A percentile compares a stretch with the other conserved stretches of the same genome.
Conservation (phyloP, 2,888 invertebrate species). For the Pandemis corylana region DNA sequence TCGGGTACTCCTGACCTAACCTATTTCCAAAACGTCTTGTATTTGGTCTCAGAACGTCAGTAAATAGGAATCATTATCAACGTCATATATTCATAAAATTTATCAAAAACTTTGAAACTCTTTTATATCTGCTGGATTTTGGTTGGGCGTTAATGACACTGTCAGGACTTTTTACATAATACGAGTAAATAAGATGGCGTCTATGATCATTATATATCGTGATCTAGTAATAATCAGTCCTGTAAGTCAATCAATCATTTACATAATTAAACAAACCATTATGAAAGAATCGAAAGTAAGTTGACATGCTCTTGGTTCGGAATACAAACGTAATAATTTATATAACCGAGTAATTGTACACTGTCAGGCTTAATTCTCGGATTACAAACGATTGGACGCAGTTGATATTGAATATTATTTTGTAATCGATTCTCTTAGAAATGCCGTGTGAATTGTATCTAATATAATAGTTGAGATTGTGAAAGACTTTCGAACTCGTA, state of each 20-base stretch:
- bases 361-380: constrained; percentile 16
- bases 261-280: constrained; percentile 52
- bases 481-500: constrained; percentile 7
- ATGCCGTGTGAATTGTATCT: constrained; percentile 4
- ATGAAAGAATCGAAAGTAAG: constrained; percentile 53
- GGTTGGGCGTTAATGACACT: too few relatives aligned
- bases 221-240: constrained; percentile 10
- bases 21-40: too few relatives aligned
- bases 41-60: too few relatives aligned
- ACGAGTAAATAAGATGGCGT: background rate
- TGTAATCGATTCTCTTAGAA: constrained; percentile 5
- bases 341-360: constrained; percentile 54
- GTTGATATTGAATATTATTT: constrained; percentile 10
- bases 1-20: too few relatives aligned
- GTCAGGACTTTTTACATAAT: too few relatives aligned
- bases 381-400: constrained; percentile 23
- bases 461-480: background rate
- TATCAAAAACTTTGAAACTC: too few relatives aligned
- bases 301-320: constrained; percentile 49
- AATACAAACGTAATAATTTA: constrained; percentile 53
- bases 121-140: too few relatives aligned
- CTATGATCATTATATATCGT: background rate
- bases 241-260: constrained; percentile 54
- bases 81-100: too few relatives aligned
- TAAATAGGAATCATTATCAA: too few relatives aligned